Base-by-base conservation (phyloP, 2,797 vertebrate genomes). In the Bovichtus variegatus region DNA sequence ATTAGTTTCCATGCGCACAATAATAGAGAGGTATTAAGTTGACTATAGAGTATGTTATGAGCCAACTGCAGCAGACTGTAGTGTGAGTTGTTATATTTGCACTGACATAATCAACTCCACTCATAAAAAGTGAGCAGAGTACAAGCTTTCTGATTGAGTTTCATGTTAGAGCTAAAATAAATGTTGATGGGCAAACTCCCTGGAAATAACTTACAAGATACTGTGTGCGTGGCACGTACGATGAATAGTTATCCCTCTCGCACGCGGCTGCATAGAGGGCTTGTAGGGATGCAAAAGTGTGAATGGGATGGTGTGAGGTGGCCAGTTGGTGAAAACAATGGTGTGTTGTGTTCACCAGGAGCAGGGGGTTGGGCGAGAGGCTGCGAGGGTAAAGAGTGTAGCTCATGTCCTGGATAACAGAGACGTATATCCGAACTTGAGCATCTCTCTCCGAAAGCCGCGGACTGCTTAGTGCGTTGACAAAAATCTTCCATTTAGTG, bases 321-420 rank as follows among this genome's bases (percentile, higher is more conserved):
- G 68, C 50, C 65, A 43, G 63, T 66, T 64, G 55, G 74, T 63
- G 60, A 25, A 72, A 74, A 89, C 79, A 88, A 83, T 81, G 71
- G 58, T 49, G n/a, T 0, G 77, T 78, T 89, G 84, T 91, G 79
- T 83, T 85, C 74, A 18, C 10, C 34, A 5, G 51, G 47, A 55
- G 21, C 16, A 23, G 36, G 44, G 29, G 23, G 72, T 66, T 38
- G 31, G 68, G 16, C 13, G 9, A 16, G 60, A 38, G 43, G 66
- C 36, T 29, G 15, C 11, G 47, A 36, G 66, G 29, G 43, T 34
- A 53, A 68, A 67, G 59, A 62, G 29, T 60, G 54, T 12, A 29
- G 60, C 54, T 25, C 53, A 29, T 55, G 75, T 65, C 41, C 63
- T 66, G 51, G 23, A 80, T 55, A 47, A 68, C 46, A 43, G 9